Evolutionary conservation across 2,113 vertebrate genomes (phyloP), one percentile per base, ranked within the genome.

Genomic region (Zosterops borbonicus): DNA sequence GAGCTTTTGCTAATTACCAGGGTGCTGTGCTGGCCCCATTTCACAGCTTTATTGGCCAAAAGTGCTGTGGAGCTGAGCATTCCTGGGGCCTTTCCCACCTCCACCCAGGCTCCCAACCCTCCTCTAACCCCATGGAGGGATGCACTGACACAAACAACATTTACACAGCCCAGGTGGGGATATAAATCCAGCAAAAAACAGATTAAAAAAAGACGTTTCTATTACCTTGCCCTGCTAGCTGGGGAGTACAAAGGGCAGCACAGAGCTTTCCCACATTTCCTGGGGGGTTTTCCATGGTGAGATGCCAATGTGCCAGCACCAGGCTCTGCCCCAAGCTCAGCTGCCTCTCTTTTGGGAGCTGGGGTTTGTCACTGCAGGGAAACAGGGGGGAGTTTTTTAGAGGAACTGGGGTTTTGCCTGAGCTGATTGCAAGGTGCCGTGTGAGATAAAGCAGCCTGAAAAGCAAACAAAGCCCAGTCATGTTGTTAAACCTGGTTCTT

Each of bases 371-470:
- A 35, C 41, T 4, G 0, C 16, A 13, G 52, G 20, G 55, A 46
- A 52, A 23, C 0, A 2, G 23, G 55, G 35, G 9, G 1, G 9
- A 77, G 60, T 73, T 89, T 52, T 0, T 56, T 0, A 2, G 77
- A 69, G 76, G 81, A 91, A 24, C 63, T 65, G 73, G 44, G 37
- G 56, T 83, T 86, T 71, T 12, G 4, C 53, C 73, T 29, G 59
- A 91, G 81, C 81, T 12, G 74, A 59, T 65, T 25, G 69, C 88
- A 70, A 94, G 85, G 90, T 84, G 75, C 83, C 0, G 1, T 19
- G 42, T 50, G 92, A 94, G 90, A 91, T 84, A 93, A 90, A 94
- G 90, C 92, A 63, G 90, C 74, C 88, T 41, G 74, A 17, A 94
- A 70, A 70, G 81, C 90, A 89, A 91, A 87, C 84, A 78, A 76